phyloP scores from a whole-genome alignment of 1,140 invertebrate genomes.

The Bombus polaris region DNA sequence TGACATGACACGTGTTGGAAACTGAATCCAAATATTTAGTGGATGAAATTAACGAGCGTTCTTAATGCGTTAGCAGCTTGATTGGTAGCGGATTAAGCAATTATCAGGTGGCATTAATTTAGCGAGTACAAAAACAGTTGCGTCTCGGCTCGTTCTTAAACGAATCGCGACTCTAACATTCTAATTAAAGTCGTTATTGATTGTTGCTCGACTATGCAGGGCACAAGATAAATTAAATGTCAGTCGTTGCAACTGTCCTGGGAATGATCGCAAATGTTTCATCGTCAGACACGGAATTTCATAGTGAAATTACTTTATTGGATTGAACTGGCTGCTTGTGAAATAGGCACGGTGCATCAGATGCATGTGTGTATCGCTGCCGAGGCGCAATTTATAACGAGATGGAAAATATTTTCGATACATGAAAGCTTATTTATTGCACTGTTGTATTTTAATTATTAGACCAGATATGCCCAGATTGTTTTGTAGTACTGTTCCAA shows the following conservation, averaged over 20 bases:
- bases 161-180: background rate
- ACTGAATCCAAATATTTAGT: background rate
- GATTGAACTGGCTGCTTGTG: too few relatives aligned
- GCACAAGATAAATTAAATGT: background rate
- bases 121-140: background rate
- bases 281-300: too few relatives aligned
- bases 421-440: too few relatives aligned
- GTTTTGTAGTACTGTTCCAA: too few relatives aligned
- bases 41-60: background rate
- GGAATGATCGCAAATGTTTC: too few relatives aligned
- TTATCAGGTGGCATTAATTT: background rate
- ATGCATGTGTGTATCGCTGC: too few relatives aligned
- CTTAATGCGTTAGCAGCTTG: background rate
- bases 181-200: slow-evolving; percentile 10
- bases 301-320: too few relatives aligned
- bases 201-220: background rate
- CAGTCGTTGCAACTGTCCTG: background rate
- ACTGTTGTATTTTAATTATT: too few relatives aligned
- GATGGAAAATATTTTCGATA: too few relatives aligned
- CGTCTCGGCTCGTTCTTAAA: background rate
- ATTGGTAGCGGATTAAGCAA: background rate
- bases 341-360: too few relatives aligned
- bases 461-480: too few relatives aligned
- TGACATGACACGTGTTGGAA: background rate
- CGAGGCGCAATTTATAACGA: too few relatives aligned